A percentile compares a stretch with the other conserved stretches of the same genome.
phyloP scores from a whole-genome alignment of 2,113 vertebrate species.

The Plecturocebus donacophilus region DNA sequence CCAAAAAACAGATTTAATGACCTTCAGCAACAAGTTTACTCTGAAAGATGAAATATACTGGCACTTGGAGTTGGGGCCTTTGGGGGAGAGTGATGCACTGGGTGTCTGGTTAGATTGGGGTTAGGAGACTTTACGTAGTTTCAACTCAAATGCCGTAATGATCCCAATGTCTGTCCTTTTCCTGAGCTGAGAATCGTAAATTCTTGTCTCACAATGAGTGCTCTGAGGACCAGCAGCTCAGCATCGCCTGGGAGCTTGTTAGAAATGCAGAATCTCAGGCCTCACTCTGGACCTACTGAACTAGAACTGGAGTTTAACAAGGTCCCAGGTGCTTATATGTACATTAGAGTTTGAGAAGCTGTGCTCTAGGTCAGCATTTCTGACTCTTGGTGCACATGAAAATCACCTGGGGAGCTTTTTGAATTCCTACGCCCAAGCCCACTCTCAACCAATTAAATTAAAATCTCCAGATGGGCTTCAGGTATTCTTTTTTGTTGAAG shows the following conservation, averaged over 20 bases:
- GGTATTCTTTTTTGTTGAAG: neutral
- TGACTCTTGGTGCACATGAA: neutral
- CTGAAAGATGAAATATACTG: neutral
- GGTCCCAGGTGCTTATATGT: neutral
- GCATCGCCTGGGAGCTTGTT: neutral
- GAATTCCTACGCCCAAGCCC: neutral
- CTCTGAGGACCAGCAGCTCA: neutral
- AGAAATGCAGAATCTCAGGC: neutral
- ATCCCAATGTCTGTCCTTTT: neutral
- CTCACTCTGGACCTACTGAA: neutral
- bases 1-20: constrained; percentile 12
- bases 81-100: too few relatives aligned
- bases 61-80: neutral
- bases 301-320: neutral
- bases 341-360: neutral
- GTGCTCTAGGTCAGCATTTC: neutral
- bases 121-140: neutral
- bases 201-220: neutral
- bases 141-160: neutral
- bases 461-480: neutral
- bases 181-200: neutral
- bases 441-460: neutral
- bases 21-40: neutral
- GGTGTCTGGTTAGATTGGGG: neutral
- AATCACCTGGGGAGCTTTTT: neutral